Conservation (phyloP, 2,113 vertebrate species). For the Gambusia holbrooki region DNA sequence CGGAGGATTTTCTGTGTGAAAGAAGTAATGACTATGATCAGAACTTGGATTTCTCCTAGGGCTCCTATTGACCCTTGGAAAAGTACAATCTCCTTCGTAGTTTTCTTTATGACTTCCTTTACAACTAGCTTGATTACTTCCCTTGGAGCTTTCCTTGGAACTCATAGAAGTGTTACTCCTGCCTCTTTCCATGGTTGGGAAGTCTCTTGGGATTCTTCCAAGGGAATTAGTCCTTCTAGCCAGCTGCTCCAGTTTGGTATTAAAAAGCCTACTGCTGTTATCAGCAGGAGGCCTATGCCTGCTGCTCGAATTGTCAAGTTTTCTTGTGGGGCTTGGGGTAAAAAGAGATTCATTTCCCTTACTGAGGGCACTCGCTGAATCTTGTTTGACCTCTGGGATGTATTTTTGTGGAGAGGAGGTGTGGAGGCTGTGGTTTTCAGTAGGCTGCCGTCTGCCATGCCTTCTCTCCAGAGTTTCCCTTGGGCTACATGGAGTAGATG, state of each 20-base stretch:
- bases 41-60: constrained; percentile 81
- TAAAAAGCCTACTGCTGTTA: constrained; percentile 89
- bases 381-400: constrained; percentile 75
- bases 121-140: constrained; percentile 33
- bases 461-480: constrained; percentile 84
- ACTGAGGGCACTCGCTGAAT: constrained; percentile 19
- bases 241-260: constrained; percentile 89
- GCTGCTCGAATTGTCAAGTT: constrained; percentile 32
- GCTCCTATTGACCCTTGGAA: constrained; percentile 85
- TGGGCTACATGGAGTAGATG: constrained; percentile 74
- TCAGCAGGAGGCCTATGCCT: constrained; percentile 75
- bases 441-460: constrained; percentile 81
- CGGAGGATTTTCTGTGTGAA: constrained; percentile 30
- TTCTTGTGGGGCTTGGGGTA: constrained; percentile 21
- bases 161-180: constrained; percentile 85
- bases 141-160: constrained; percentile 74
- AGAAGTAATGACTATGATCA: constrained; percentile 64
- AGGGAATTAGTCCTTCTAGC: constrained; percentile 87
- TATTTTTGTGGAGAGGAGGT: constrained; percentile 85
- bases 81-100: constrained; percentile 83
- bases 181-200: constrained; percentile 84
- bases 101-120: constrained; percentile 64
- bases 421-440: constrained; percentile 82
- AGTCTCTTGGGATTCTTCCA: constrained; percentile 78
- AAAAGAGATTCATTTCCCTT: constrained; percentile 48